A percentile compares a stretch with the other conserved stretches of the same genome.
Conservation (phyloP, 2,888 invertebrate species). For the Odontomyia ornata region DNA sequence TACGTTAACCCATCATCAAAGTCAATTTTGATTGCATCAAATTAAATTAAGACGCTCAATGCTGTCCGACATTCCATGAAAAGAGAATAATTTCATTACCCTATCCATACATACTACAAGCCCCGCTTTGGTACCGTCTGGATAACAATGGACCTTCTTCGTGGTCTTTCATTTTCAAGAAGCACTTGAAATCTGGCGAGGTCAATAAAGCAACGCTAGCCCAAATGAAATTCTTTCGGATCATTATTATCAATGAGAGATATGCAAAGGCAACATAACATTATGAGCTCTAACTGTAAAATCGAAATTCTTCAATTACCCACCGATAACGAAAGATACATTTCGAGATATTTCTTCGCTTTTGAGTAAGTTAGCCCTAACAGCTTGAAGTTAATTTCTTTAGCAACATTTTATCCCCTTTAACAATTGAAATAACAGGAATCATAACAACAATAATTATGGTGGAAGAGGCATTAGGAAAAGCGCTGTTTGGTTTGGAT, state of each 20-base stretch:
- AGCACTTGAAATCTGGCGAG: neutral
- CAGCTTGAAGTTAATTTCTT: constrained; percentile 2
- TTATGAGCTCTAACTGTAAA: neutral
- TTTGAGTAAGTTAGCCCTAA: neutral
- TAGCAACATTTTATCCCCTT: neutral
- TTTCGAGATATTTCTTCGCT: neutral
- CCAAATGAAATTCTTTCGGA: neutral
- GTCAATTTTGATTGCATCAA: constrained; percentile 11
- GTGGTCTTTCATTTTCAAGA: neutral
- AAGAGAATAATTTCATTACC: neutral
- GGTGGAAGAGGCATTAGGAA: neutral
- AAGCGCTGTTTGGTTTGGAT: constrained; percentile 5
- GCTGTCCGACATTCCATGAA: neutral
- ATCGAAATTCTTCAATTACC: neutral
- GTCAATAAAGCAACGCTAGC: neutral
- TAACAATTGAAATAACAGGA: neutral
- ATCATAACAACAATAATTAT: neutral
- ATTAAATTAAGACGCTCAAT: constrained; percentile 20
- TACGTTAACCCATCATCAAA: neutral
- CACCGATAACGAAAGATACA: neutral
- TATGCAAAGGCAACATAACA: neutral
- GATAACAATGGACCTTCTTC: constrained; percentile 8
- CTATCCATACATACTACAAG: neutral
- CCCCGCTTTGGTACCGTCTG: neutral
- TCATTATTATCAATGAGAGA: neutral